A percentile compares a stretch with the other conserved stretches of the same genome.
Conservation (phyloP, 2,113 vertebrate species). For the Mustela lutreola region DNA sequence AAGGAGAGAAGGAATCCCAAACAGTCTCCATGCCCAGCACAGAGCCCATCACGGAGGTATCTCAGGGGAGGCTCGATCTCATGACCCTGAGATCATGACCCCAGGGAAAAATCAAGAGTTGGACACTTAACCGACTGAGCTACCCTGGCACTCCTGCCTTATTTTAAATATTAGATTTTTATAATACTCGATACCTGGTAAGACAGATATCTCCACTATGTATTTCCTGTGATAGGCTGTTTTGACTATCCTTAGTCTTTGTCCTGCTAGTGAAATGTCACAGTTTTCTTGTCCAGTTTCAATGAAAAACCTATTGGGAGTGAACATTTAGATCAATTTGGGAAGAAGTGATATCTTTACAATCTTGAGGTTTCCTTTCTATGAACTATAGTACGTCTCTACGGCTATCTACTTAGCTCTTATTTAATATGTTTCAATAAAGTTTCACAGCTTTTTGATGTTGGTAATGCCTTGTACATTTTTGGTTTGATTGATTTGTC, state of each 20-base stretch:
- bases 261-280: background rate
- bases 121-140: background rate
- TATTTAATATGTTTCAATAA: background rate
- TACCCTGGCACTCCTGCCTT: background rate
- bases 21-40: background rate
- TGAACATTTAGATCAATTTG: background rate
- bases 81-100: background rate
- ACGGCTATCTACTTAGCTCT: slow-evolving; percentile 39
- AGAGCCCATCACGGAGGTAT: background rate
- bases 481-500: slow-evolving; percentile 35
- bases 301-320: background rate
- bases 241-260: background rate
- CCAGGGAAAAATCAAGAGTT: background rate
- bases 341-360: background rate
- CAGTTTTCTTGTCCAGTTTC: background rate
- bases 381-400: background rate
- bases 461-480: background rate
- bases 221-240: background rate
- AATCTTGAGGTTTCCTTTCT: background rate
- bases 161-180: background rate
- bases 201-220: background rate
- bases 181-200: background rate
- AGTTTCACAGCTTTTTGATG: background rate
- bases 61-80: background rate
- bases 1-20: background rate